A percentile compares a stretch with the other conserved stretches of the same genome.
phyloP scores from a whole-genome alignment of 2,113 vertebrate species.

The rat (Rattus norvegicus) region DNA sequence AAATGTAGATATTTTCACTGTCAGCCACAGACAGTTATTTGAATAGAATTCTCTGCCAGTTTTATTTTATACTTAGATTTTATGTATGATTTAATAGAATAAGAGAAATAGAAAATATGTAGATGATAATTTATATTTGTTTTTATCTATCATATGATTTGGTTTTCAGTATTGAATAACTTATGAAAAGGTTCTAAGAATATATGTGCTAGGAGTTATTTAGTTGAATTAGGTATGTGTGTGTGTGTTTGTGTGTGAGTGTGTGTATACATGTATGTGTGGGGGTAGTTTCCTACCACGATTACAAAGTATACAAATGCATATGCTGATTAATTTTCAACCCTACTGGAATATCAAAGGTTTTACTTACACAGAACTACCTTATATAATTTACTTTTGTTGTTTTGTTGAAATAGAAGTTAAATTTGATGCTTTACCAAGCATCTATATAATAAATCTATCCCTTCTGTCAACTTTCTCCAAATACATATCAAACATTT shows the following conservation, averaged over 20 bases:
- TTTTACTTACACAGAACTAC: constrained; percentile 15
- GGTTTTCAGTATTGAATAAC: constrained; percentile 4
- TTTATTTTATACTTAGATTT: constrained; percentile 18
- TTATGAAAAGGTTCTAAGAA: neutral
- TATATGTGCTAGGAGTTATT: neutral
- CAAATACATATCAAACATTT: neutral
- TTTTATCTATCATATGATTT: constrained; percentile 1
- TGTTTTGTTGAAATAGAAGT: constrained; percentile 5
- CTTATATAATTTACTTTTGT: neutral
- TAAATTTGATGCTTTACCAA: constrained; percentile 22
- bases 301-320: neutral
- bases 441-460: neutral
- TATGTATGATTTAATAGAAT: constrained; percentile 41
- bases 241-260: neutral
- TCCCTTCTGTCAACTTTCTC: neutral
- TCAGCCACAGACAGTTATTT: neutral
- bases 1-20: neutral
- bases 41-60: constrained; percentile 15
- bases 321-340: constrained; percentile 39
- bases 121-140: constrained; percentile 20
- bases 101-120: constrained; percentile 9
- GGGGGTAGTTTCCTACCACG: neutral
- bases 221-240: neutral
- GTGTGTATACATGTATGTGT: neutral
- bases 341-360: neutral